Evolutionary conservation across 2,113 vertebrate genomes (phyloP).

Genomic region (Heptranchias perlo): DNA sequence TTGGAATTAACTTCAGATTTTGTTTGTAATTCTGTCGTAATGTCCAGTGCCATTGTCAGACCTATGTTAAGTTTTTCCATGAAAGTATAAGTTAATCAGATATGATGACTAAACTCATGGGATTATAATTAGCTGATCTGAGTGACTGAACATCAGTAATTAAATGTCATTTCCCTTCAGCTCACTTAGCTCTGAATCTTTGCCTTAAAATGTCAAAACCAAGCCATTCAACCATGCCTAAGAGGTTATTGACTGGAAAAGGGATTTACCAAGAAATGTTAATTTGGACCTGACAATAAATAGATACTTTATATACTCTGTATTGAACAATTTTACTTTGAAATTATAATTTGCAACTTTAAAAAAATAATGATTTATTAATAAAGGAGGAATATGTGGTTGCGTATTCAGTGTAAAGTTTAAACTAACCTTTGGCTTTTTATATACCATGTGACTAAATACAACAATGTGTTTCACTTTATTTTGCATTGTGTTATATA

Average conservation of each 20-base stretch:
- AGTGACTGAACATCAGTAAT: constrained; percentile 83
- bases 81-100: constrained; percentile 87
- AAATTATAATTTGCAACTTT: neutral
- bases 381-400: no score
- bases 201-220: constrained; percentile 57
- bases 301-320: neutral
- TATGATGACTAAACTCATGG: constrained; percentile 82
- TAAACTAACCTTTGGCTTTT: no score
- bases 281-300: neutral
- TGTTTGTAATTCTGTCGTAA: constrained; percentile 65
- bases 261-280: constrained; percentile 20
- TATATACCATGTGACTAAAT: no score
- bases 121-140: constrained; percentile 80
- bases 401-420: no score
- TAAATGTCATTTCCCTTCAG: constrained; percentile 82
- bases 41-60: constrained; percentile 51
- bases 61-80: constrained; percentile 77
- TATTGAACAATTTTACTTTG: neutral
- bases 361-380: neutral
- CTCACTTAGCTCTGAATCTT: constrained; percentile 65
- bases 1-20: constrained; percentile 61
- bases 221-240: constrained; percentile 54
- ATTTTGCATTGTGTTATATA: no score
- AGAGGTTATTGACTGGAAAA: constrained; percentile 43
- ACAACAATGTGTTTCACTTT: no score